Base-by-base conservation (phyloP, 2,888 invertebrate genomes). In the Ophion slaviceki region DNA sequence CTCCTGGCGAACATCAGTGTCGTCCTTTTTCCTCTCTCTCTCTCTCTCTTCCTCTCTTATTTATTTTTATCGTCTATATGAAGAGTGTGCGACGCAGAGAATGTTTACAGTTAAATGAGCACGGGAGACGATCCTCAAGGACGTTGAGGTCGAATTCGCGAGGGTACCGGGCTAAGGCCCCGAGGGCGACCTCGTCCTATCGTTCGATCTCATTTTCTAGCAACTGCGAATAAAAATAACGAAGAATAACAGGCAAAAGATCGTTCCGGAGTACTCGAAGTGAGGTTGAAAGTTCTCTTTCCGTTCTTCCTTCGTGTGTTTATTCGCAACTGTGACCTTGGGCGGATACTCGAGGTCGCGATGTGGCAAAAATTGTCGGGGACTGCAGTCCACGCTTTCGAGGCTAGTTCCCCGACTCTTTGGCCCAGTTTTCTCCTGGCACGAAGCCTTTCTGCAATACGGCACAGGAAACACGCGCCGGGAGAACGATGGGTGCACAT, bases 91-190 rank as follows among this genome's bases (percentile, higher is more conserved):
- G 45, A 61, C 32, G 62, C 28, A 71, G 72, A 80, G 59, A 14
- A 67, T 77, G 53, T 75, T 84, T 84, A 77, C 72, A 66, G 80
- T 84, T 84, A 75, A 66, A 70, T 20, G n/a, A 20, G 77, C 77
- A 74, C 59, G 62, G 72, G 61, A 82, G 66, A 78, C 45, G 62
- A 20, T 61, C 10, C n/a, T 67, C 84, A 84, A 84, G 84, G 84
- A 72, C 84, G 80, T 66, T 36, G 32, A 28, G 59, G 70, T 76
- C 59, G 45, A 75, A 53, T 79, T 80, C 59, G 71, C n/a, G 40
- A 70, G 57, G 17, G 17, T 36, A 70, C 66, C 24, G 24, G 61
- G 61, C 61, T 61, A 24, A 24, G 20, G 20, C 20, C 17, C 61
- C 61, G 24, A 20, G 20, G 53, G 53, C 14, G 14, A 32, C 32